These are phyloP conservation scores for Metellina segmentata DNA, from an alignment of 2,888 invertebrate genomes.

Conservation along the genomic window DNA sequence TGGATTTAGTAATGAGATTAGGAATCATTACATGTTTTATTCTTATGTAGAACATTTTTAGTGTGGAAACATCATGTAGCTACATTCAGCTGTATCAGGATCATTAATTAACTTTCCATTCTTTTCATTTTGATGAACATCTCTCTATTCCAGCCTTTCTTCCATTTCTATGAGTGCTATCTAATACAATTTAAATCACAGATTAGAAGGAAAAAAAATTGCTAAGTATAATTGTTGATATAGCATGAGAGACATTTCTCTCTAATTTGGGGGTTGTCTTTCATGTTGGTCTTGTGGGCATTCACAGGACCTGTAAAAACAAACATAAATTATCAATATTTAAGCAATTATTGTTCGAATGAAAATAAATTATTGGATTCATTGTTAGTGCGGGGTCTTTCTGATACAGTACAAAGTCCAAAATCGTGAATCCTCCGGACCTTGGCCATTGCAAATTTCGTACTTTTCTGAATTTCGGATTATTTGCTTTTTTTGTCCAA, in stretches of 20 bases:
- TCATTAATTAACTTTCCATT: too few relatives aligned
- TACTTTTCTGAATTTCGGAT: too few relatives aligned
- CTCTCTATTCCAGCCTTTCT: neutral
- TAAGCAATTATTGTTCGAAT: too few relatives aligned
- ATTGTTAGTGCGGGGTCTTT: too few relatives aligned
- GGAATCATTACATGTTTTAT: slow-evolving; percentile 32
- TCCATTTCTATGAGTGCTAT: slow-evolving; percentile 22
- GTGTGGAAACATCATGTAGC: neutral
- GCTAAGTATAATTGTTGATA: slow-evolving; percentile 69
- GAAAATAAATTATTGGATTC: too few relatives aligned
- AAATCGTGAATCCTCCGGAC: too few relatives aligned
- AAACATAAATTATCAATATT: neutral
- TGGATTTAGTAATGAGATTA: neutral
- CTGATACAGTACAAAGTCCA: too few relatives aligned
- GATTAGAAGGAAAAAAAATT: slow-evolving; percentile 44
- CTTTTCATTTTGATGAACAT: neutral
- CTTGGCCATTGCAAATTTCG: too few relatives aligned
- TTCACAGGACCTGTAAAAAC: slow-evolving; percentile 13
- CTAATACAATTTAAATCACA: slow-evolving; percentile 49
- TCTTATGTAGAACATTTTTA: slow-evolving; percentile 16
- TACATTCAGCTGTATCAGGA: too few relatives aligned
- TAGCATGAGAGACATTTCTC: slow-evolving; percentile 15
- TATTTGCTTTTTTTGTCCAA: too few relatives aligned
- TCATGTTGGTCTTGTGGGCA: slow-evolving; percentile 1
- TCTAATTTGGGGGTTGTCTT: slow-evolving; percentile 9